phyloP scores from a whole-genome alignment of 2,888 invertebrate species.

The Imbricaverruca yamaguchii region DNA sequence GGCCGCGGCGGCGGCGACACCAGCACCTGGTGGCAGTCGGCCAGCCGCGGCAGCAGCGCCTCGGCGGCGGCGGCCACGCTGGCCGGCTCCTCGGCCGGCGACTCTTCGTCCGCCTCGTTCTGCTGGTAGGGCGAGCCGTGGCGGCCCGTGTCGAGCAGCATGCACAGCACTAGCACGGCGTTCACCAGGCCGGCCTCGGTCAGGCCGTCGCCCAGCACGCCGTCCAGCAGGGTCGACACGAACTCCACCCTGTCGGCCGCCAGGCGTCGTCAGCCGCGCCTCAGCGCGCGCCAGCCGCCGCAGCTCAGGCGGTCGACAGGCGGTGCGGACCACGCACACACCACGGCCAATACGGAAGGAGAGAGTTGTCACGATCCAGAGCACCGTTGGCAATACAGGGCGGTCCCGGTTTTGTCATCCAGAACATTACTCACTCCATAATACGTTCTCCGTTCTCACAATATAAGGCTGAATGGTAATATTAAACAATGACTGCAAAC shows the following conservation, averaged over 20 bases:
- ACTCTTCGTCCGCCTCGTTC: conserved; percentile 7
- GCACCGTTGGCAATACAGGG: too few species aligned
- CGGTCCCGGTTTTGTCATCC: too few species aligned
- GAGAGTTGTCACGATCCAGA: too few species aligned
- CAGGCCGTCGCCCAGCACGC: not conserved
- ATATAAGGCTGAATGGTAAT: too few species aligned
- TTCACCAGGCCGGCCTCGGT: conserved; percentile 17
- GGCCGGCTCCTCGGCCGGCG: conserved; percentile 3
- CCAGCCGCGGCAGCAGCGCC: conserved; percentile 58
- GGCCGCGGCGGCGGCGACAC: conserved; percentile 54
- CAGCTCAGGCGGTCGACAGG: too few species aligned
- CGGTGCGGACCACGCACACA: too few species aligned
- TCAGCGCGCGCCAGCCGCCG: too few species aligned
- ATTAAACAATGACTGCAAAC: too few species aligned
- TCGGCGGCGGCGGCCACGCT: conserved; percentile 54
- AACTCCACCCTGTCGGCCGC: not conserved
- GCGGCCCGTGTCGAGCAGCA: conserved; percentile 20
- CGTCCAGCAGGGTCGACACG: not conserved
- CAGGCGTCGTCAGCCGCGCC: not conserved
- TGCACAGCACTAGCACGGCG: not conserved
- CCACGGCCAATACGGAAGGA: too few species aligned
- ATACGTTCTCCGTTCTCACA: too few species aligned
- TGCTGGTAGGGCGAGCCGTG: not conserved
- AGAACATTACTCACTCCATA: too few species aligned
- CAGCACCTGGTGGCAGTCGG: conserved; percentile 60